A percentile compares a stretch with the other conserved stretches of the same genome.
These are phyloP conservation scores for Anthopleura sola DNA, from an alignment of 64 coral and sea anemone genomes.

Conservation along the genomic window DNA sequence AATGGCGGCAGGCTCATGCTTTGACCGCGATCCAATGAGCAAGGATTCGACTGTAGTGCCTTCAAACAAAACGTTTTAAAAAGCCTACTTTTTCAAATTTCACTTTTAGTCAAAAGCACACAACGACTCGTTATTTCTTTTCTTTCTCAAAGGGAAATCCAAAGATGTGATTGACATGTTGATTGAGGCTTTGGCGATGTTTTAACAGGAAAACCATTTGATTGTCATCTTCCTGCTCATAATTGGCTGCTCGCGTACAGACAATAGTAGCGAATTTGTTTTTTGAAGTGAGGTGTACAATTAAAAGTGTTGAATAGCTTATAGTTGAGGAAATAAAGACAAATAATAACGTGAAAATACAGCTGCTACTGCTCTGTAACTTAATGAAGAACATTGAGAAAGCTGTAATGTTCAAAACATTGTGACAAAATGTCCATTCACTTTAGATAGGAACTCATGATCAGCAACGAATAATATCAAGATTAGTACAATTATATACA, in stretches of 20 bases:
- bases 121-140: background rate
- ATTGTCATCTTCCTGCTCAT: background rate
- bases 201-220: slow-evolving; percentile 6
- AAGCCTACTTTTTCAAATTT: background rate
- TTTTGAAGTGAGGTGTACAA: background rate
- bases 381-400: background rate
- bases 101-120: background rate
- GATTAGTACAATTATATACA: no score
- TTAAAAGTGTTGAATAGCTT: background rate
- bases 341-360: background rate
- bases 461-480: no score
- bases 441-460: no score
- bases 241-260: background rate
- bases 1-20: background rate
- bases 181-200: background rate
- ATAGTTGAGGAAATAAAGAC: background rate
- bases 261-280: background rate
- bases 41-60: background rate
- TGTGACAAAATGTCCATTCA: no score
- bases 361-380: background rate
- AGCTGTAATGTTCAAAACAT: background rate
- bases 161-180: background rate
- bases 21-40: background rate
- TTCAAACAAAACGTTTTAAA: background rate
- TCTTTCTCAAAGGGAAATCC: background rate